Base-by-base conservation (phyloP, 2,797 vertebrate genomes). In the Cryptoprocta ferox region DNA sequence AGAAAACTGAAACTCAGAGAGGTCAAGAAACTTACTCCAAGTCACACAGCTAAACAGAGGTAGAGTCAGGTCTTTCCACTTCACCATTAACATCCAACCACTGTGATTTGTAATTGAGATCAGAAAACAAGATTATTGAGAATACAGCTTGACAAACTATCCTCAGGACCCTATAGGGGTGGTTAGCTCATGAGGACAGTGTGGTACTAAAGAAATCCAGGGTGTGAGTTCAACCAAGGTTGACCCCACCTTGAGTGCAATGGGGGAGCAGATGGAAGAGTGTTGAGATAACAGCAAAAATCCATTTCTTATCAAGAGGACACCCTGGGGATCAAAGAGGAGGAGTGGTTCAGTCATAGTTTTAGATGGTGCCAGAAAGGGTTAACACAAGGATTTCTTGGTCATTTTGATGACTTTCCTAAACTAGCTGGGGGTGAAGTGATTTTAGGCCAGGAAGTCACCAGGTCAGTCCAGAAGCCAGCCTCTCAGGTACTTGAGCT, bases 1-100 rank as follows among this genome's bases (percentile, higher is more conserved):
- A 88, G 5, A 37, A 94, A 88, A 76, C 32, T 78, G 56, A 96
- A 96, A 39, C 42, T 93, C 76, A 90, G 35, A 63, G n/a, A 79
- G 5, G 3, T 89, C 30, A 71, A 86, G 70, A 95, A 86, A 79
- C 32, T 90, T 81, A 56, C 19, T 45, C 24, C 5, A 88, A 63
- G 70, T 63, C 86, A 80, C 73, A 61, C 45, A 92, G 32, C 39
- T 86, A 45, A 68, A 45, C 63, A 39, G 11, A n/a, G 2, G 13
- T 16, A 83, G 24, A 73, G 21, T 2, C 28, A 19, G 15, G 35
- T 75, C 35, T 78, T 82, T 75, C 35, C 13, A 76, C 26, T n/a
- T 83, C 16, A 35, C 39, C 61, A 79, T 26, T 71, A 78, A 37
- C 32, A 48, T 39, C 11, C 14, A 85, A 28, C 12, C n/a, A 35